These are phyloP conservation scores for Holocentrus rufus DNA, from an alignment of 2,797 vertebrate genomes.

Conservation along the genomic window DNA sequence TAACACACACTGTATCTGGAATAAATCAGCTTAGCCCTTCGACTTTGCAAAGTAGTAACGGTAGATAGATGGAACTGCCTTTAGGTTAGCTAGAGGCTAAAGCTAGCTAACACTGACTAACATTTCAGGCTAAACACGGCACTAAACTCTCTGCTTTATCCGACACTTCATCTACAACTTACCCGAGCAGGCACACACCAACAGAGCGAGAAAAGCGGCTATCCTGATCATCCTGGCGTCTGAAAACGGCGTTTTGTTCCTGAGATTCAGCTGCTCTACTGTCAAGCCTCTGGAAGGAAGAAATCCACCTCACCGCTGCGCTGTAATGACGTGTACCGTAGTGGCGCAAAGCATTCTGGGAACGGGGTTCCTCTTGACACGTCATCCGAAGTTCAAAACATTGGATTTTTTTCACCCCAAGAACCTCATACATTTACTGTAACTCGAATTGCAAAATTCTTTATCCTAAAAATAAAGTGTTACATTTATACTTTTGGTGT, in stretches of 20 bases:
- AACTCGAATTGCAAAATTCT: too few species aligned
- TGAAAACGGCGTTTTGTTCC: neutral
- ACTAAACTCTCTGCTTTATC: neutral
- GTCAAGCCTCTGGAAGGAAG: conserved; percentile 24
- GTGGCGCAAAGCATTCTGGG: conserved; percentile 67
- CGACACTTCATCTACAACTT: conserved; percentile 19
- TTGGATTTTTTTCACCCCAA: neutral
- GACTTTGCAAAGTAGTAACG: neutral
- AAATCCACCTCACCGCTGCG: conserved; percentile 79
- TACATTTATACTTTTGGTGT: too few species aligned
- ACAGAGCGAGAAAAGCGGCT: conserved; percentile 67
- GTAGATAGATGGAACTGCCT: too few species aligned
- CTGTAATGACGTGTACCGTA: conserved; percentile 55
- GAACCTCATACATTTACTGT: too few species aligned
- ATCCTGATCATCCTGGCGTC: conserved; percentile 71
- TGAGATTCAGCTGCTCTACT: neutral
- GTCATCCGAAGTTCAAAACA: conserved; percentile 55
- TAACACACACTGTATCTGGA: neutral
- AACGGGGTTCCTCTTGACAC: conserved; percentile 52
- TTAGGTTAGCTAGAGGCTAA: conserved; percentile 2
- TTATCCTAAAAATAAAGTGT: too few species aligned
- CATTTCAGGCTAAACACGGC: conserved; percentile 19
- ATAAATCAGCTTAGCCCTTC: neutral
- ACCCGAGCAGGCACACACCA: conserved; percentile 77
- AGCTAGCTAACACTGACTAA: conserved; percentile 28